Evolutionary conservation across 2,113 vertebrate genomes (phyloP).

Genomic region (Mus musculus): DNA sequence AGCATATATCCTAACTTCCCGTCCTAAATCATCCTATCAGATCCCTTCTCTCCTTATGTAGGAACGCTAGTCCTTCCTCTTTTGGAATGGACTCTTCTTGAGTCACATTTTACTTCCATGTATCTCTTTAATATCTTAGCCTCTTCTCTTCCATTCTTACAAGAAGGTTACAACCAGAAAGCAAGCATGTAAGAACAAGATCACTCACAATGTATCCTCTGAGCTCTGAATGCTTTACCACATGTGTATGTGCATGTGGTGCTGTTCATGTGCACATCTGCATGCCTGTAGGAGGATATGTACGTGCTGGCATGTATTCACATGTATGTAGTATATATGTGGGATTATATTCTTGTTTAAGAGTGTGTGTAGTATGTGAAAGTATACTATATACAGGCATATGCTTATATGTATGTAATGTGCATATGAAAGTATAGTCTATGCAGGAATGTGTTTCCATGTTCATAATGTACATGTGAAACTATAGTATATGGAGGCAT

Average conservation of each 20-base stretch:
- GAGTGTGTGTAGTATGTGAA: neutral
- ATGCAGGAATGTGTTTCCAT: neutral
- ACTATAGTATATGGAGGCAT: neutral
- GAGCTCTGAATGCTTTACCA: neutral
- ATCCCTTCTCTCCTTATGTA: neutral
- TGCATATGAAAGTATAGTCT: too few relatives aligned
- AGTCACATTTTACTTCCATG: neutral
- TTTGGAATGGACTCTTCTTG: neutral
- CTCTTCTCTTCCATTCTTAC: neutral
- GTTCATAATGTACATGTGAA: neutral
- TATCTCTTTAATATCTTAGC: too few relatives aligned
- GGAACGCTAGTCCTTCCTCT: neutral
- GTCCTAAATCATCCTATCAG: neutral
- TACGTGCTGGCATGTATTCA: neutral
- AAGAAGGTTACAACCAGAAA: neutral
- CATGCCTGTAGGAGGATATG: neutral
- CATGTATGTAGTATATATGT: neutral
- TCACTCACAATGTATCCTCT: neutral
- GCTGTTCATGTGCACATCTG: neutral
- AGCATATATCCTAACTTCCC: neutral
- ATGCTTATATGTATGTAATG: neutral
- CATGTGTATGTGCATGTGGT: neutral
- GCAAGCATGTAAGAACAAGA: neutral
- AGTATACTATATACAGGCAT: neutral
- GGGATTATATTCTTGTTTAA: neutral